phyloP scores from a whole-genome alignment of 1,140 invertebrate genomes.

The Trialeurodes vaporariorum region DNA sequence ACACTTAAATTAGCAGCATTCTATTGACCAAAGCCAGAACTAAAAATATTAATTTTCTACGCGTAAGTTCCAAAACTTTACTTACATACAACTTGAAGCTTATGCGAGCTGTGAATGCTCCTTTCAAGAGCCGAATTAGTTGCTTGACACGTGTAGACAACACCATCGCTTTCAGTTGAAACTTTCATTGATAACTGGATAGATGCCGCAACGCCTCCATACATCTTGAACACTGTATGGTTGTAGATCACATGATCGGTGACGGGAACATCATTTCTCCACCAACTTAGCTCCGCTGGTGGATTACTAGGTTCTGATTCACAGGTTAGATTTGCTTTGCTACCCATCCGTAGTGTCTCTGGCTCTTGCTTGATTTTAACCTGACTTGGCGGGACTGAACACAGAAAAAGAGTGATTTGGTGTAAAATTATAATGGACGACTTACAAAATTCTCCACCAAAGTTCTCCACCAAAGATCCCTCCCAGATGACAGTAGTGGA shows the following conservation, averaged over 20 bases:
- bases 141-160: constrained; percentile 87
- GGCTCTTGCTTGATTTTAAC: constrained; percentile 74
- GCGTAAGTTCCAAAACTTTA: constrained; percentile 27
- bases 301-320: constrained; percentile 89
- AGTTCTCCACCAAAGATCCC: no score
- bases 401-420: no score
- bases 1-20: no score
- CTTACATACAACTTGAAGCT: constrained; percentile 84
- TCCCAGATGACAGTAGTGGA: no score
- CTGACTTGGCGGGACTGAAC: constrained; percentile 71
- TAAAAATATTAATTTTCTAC: no score
- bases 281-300: constrained; percentile 81
- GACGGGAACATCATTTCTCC: constrained; percentile 69
- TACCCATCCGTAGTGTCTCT: constrained; percentile 59
- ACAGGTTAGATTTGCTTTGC: constrained; percentile 68
- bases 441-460: no score
- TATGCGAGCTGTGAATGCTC: constrained; percentile 74
- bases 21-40: no score
- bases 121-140: constrained; percentile 70
- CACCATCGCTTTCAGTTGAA: constrained; percentile 72
- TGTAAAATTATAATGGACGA: no score
- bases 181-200: constrained; percentile 70
- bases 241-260: constrained; percentile 26
- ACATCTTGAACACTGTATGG: constrained; percentile 30
- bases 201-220: constrained; percentile 70